Conservation (phyloP, 2,797 vertebrate species). For the Oceanodroma leucorhoa region DNA sequence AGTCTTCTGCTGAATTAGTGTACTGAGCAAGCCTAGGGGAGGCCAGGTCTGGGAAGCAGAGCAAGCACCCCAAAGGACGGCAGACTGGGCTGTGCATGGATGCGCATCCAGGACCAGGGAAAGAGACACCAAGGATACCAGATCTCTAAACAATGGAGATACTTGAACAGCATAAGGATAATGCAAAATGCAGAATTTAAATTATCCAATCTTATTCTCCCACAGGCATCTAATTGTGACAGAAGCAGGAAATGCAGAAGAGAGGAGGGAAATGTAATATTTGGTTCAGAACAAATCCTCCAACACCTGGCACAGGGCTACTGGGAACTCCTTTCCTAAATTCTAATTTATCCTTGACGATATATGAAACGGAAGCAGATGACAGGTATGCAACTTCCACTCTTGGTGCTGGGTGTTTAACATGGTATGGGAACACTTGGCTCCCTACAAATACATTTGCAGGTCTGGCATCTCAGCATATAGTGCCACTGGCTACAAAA, state of each 20-base stretch:
- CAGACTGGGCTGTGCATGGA: neutral
- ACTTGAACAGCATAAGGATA: neutral
- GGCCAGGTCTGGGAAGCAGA: neutral
- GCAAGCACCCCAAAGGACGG: neutral
- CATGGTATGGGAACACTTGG: rapidly evolving
- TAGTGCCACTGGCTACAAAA: rapidly evolving
- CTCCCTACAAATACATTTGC: neutral
- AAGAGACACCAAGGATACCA: neutral
- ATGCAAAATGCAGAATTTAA: neutral
- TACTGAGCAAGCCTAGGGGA: neutral
- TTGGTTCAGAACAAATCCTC: neutral
- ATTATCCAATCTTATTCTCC: neutral
- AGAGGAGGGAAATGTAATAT: neutral
- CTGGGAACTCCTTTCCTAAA: neutral
- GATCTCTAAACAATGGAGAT: neutral
- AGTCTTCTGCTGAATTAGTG: neutral
- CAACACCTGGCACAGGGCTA: neutral
- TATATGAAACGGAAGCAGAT: rapidly evolving
- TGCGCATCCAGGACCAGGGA: rapidly evolving
- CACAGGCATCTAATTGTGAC: neutral
- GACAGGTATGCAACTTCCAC: neutral
- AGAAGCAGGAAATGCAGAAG: rapidly evolving
- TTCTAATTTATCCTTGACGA: neutral
- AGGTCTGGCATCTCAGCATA: neutral
- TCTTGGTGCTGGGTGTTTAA: neutral